Evolutionary conservation across 2,888 invertebrate species (phyloP), one percentile per base, ranked within the genome.

Genomic region (Drosophila pseudotakahashii): DNA sequence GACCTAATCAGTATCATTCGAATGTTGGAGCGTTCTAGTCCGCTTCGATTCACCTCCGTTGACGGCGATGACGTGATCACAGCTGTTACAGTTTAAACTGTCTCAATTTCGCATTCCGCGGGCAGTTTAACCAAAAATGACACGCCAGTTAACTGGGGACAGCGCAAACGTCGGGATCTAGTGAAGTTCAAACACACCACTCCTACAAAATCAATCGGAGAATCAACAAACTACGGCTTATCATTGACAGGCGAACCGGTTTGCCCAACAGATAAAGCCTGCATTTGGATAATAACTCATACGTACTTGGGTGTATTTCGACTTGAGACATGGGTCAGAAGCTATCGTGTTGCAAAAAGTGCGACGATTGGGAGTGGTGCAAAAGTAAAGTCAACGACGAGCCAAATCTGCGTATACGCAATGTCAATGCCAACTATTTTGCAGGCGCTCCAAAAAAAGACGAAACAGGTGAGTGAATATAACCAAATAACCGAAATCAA

Each of bases 61-160:
- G 39, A 23, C 13, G 41, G 23, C 32, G 70, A 73, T 71, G 70
- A 71, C 73, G 70, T 55, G 54, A 73, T 62, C 70, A 14, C 54
- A 55, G 64, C 54, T 71, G 70, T 55, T 71, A 73, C 55, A 71
- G 36, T 71, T 70, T 26, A 73, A 73, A 37, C 66, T 54, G 23
- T 44, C 53, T 11, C 45, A 11, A 36, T 55, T 73, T 71, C 41
- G 70, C 70, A 71, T 71, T 51, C 50, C 41, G n/a, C 32, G 16
- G 7, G 59, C 26, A 23, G 48, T 42, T 67, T 53, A 39, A 11
- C 30, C 51, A 36, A 71, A 47, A 58, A 52, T 69, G 41, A 34
- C 30, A 37, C 45, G 41, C 19, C 52, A 70, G 53, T 47, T 73
- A 54, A 63, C 62, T 62, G 44, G 39, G 39, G 47, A 53, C 52